A percentile compares a stretch with the other conserved stretches of the same genome.
Evolutionary conservation across 1,140 invertebrate genomes (phyloP).

Genomic region (Platyura marginata): DNA sequence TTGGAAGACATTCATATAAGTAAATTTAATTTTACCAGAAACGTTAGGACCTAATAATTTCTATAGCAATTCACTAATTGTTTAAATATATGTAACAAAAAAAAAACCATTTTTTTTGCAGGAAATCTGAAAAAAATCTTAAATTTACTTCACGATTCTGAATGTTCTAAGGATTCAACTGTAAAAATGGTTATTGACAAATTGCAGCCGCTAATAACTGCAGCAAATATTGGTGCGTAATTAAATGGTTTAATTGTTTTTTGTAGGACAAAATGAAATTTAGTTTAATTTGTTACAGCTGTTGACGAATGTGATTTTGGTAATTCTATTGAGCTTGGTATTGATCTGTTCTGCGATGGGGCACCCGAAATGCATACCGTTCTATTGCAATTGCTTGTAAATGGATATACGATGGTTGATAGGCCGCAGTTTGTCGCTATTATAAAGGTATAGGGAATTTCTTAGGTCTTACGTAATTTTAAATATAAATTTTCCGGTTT

Average conservation of each 20-base stretch:
- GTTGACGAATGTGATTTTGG: constrained; percentile 91
- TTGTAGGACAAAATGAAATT: no score
- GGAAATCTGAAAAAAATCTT: constrained; percentile 50
- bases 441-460: constrained; percentile 40
- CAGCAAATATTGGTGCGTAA: constrained; percentile 47
- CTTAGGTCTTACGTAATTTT: no score
- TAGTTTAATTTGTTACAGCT: constrained; percentile 26
- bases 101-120: no score
- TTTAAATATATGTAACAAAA: no score
- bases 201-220: constrained; percentile 59
- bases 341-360: constrained; percentile 67
- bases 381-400: constrained; percentile 40
- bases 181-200: constrained; percentile 33
- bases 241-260: neutral
- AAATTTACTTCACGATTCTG: constrained; percentile 38
- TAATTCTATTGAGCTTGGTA: constrained; percentile 70
- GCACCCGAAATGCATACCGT: constrained; percentile 43
- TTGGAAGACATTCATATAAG: constrained; percentile 2
- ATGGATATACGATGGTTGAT: constrained; percentile 61
- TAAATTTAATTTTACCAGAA: constrained; percentile 19
- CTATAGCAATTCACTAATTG: no score
- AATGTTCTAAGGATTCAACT: constrained; percentile 35
- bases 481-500: neutral
- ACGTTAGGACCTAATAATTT: no score
- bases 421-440: constrained; percentile 58